These are phyloP conservation scores for Heliconius congener DNA, from an alignment of 1,140 invertebrate genomes.

Conservation along the genomic window DNA sequence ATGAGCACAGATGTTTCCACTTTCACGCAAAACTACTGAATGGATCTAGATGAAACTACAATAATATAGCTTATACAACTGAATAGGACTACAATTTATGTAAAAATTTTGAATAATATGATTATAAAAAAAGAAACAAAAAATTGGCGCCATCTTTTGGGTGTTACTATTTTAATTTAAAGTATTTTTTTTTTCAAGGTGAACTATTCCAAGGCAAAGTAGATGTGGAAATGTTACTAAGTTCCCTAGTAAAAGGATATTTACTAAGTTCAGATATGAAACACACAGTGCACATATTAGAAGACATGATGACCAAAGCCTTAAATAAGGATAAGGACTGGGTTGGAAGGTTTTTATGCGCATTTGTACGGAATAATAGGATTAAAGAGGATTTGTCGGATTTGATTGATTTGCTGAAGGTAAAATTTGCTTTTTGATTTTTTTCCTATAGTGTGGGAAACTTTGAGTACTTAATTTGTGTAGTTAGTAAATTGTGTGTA, in stretches of 20 bases:
- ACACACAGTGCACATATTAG: constrained; percentile 59
- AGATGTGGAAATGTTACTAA: constrained; percentile 58
- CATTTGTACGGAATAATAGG: constrained; percentile 57
- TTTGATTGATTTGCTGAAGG: constrained; percentile 55
- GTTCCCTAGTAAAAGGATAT: constrained; percentile 63
- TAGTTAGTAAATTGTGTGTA: no score
- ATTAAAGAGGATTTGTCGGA: constrained; percentile 56
- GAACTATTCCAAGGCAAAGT: constrained; percentile 69
- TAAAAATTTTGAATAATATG: no score
- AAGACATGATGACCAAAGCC: constrained; percentile 58
- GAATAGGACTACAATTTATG: no score
- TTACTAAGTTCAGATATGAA: constrained; percentile 54
- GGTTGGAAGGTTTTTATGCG: constrained; percentile 64
- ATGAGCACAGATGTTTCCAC: no score
- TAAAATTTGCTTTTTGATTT: constrained; percentile 26
- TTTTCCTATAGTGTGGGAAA: background rate
- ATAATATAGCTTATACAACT: no score
- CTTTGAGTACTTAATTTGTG: background rate
- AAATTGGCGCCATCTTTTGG: no score
- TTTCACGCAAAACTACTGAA: no score
- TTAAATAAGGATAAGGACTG: constrained; percentile 65
- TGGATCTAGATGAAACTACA: no score
- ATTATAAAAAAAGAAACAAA: no score
- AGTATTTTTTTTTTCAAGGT: constrained; percentile 43
- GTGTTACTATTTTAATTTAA: no score